phyloP scores from a whole-genome alignment of 2,888 invertebrate species.

The Diadegma fenestrale region DNA sequence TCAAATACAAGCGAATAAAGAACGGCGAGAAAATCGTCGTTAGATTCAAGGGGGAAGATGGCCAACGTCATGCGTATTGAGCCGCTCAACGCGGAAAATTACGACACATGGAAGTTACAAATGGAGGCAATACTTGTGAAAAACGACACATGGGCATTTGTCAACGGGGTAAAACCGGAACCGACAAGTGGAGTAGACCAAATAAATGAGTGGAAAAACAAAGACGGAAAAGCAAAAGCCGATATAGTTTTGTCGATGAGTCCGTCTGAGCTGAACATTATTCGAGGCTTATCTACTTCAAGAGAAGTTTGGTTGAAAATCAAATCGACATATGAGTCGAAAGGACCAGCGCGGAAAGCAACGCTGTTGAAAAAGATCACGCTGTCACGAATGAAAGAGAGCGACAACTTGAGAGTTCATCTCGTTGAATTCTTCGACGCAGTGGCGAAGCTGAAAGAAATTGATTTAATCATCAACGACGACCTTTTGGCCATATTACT shows the following conservation, averaged over 20 bases:
- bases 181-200: too few relatives aligned
- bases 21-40: too few relatives aligned
- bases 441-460: not conserved
- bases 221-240: slow-evolving; percentile 17
- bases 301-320: not conserved
- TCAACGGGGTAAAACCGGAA: too few relatives aligned
- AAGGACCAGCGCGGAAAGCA: not conserved
- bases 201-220: not conserved
- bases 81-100: too few relatives aligned
- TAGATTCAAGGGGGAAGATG: too few relatives aligned
- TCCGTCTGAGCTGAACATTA: not conserved
- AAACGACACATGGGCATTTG: too few relatives aligned
- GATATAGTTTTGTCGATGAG: slow-evolving; percentile 6
- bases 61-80: too few relatives aligned
- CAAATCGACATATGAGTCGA: not conserved
- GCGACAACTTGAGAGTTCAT: not conserved
- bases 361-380: not conserved
- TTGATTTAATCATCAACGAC: not conserved
- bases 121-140: too few relatives aligned
- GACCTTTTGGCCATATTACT: not conserved
- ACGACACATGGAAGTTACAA: too few relatives aligned
- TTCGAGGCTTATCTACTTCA: not conserved
- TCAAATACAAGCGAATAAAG: too few relatives aligned
- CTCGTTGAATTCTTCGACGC: not conserved
- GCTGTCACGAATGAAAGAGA: not conserved